phyloP scores from a whole-genome alignment of 2,888 invertebrate species.

The Theretra japonica region DNA sequence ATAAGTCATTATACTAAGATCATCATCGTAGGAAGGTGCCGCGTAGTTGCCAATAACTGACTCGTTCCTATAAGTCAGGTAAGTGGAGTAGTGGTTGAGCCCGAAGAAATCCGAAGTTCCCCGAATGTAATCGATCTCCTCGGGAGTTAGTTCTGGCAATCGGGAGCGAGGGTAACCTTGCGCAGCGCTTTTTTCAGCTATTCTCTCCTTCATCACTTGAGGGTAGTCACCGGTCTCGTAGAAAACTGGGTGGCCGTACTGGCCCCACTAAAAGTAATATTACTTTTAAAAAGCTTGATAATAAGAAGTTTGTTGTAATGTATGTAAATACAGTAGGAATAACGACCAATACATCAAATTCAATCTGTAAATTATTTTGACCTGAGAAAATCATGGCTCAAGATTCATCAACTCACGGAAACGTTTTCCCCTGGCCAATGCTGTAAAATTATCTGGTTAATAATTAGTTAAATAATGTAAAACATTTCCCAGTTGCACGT shows the following conservation, averaged over 20 bases:
- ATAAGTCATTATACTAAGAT: constrained; percentile 39
- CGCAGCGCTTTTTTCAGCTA: constrained; percentile 40
- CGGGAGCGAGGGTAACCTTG: constrained; percentile 45
- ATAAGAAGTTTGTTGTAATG: too few species aligned
- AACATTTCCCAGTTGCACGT: too few species aligned
- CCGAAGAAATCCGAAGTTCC: constrained; percentile 47
- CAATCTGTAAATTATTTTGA: too few species aligned
- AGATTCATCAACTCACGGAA: too few species aligned
- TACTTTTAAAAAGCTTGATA: not conserved
- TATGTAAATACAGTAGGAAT: too few species aligned
- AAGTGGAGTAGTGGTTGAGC: constrained; percentile 43
- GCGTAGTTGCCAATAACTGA: constrained; percentile 38
- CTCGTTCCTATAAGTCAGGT: constrained; percentile 43
- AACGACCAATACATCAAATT: too few species aligned
- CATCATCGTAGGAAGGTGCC: constrained; percentile 42
- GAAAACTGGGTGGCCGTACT: constrained; percentile 45
- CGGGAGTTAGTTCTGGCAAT: constrained; percentile 42
- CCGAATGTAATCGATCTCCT: constrained; percentile 41
- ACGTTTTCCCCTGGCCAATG: too few species aligned
- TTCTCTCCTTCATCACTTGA: constrained; percentile 38
- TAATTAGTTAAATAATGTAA: too few species aligned
- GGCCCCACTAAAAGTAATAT: constrained; percentile 32
- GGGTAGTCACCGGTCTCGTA: constrained; percentile 45
- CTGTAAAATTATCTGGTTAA: too few species aligned
- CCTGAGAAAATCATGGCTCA: too few species aligned